phyloP scores from a whole-genome alignment of 2,888 invertebrate genomes.

The Phragmatobia fuliginosa region DNA sequence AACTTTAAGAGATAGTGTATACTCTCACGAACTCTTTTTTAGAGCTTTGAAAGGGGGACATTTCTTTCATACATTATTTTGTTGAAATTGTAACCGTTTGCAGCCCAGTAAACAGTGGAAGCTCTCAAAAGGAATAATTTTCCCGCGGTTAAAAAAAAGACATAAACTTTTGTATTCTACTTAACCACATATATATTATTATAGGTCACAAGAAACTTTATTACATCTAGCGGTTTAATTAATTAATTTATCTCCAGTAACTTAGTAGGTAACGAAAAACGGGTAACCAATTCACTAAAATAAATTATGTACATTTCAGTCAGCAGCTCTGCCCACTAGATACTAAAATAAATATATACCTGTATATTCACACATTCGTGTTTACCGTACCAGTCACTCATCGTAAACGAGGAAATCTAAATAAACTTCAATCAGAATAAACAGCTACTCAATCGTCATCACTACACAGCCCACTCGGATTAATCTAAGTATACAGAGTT shows the following conservation, averaged over 20 bases:
- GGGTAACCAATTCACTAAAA: not conserved
- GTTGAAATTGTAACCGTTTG: too few species aligned
- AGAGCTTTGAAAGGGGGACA: too few species aligned
- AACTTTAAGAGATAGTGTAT: too few species aligned
- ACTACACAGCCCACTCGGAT: constrained; percentile 2
- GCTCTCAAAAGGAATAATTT: too few species aligned
- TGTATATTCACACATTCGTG: constrained; percentile 21
- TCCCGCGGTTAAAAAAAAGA: too few species aligned
- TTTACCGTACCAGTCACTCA: constrained; percentile 4
- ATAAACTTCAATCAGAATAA: constrained; percentile 8
- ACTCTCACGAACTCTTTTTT: too few species aligned
- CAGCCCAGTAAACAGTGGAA: too few species aligned
- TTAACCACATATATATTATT: too few species aligned
- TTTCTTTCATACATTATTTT: too few species aligned
- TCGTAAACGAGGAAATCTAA: constrained; percentile 3
- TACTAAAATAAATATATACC: constrained; percentile 42
- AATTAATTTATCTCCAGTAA: not conserved
- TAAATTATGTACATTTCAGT: not conserved
- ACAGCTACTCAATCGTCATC: constrained; percentile 10
- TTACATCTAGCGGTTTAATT: not conserved
- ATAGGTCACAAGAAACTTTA: too few species aligned
- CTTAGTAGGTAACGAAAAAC: not conserved
- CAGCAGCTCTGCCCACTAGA: constrained; percentile 22
- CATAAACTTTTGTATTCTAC: too few species aligned
- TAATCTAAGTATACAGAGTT: constrained; percentile 1